Base-by-base conservation (phyloP, 1,140 invertebrate species). In the Choristoneura fumiferana region DNA sequence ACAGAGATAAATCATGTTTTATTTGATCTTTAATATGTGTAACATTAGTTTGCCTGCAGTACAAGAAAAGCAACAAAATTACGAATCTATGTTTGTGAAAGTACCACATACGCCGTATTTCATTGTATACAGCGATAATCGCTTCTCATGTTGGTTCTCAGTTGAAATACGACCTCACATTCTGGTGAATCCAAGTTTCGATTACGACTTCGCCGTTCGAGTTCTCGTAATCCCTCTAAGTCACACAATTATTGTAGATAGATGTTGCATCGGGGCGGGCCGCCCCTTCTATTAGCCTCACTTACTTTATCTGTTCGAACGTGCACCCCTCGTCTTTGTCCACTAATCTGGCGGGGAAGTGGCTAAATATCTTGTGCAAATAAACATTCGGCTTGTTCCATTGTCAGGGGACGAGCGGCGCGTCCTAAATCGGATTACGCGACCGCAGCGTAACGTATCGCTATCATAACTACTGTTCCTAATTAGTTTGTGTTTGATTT, bases 331-430 rank as follows among this genome's bases (percentile, higher is more conserved):
- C 76, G 72, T 69, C 76, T 77, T 71, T 74, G 78, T 81, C 75
- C 68, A 63, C 69, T 88, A 85, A 88, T 88, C 83, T 79, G 76
- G 56, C 75, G 71, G 85, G 85, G 82, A 88, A 83, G 85, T 84
- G 83, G 75, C 82, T 87, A 86, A 88, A 86, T 85, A 86, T 87
- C 82, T 88, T 88, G 83, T 86, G 78, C 82, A 88, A 88, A 88
- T 84, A 88, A 88, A 88, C 82, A 88, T 85, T 81, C 60, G 63
- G 78, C 70, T 77, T 77, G 76, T 80, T 72, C 70, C 71, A 83
- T 85, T 83, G 81, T 84, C 71, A 69, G 64, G 75, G 80, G 77
- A 74, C 63, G 70, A 73, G 63, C 63, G 65, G 49, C 54, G 66
- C 78, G 79, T 75, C 74, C 66, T 81, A 65, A 80, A 88, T 88